Percentiles rank a stretch among this genome's conserved stretches.
phyloP scores from a whole-genome alignment of 2,113 vertebrate species.

The Scolopax mira region DNA sequence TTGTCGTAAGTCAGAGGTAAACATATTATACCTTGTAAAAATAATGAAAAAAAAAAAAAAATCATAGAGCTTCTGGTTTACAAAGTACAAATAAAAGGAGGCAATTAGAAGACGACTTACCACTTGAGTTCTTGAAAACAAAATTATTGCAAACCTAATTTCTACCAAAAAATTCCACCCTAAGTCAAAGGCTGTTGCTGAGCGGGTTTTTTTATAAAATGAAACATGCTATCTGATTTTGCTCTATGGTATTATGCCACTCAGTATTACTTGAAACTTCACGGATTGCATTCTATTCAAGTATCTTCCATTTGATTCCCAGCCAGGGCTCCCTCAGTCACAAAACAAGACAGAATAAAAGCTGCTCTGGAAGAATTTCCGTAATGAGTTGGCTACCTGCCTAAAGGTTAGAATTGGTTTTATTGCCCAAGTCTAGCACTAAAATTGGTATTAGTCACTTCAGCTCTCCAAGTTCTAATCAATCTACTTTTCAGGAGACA shows the following conservation, averaged over 20 bases:
- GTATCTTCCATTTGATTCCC: background rate
- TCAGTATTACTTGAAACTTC: background rate
- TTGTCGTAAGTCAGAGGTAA: background rate
- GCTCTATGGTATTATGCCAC: background rate
- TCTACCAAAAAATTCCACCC: background rate
- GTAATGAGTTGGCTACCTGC: background rate
- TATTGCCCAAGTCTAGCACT: background rate
- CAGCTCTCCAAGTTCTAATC: background rate
- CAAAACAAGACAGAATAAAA: conserved; percentile 43
- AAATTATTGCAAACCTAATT: background rate
- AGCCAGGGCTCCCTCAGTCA: background rate
- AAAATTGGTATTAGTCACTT: conserved; percentile 5
- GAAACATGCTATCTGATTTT: background rate
- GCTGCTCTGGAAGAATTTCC: conserved; percentile 19
- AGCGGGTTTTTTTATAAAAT: background rate
- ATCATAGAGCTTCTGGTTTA: background rate
- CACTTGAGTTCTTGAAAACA: background rate
- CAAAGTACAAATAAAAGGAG: background rate
- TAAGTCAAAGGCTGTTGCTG: background rate
- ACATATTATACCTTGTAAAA: background rate
- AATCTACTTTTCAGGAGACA: conserved; percentile 15
- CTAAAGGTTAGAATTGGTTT: background rate
- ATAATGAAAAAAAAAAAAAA: background rate
- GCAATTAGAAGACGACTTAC: background rate
- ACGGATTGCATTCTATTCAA: background rate